Conservation (phyloP, 2,797 vertebrate genomes). For the Pteropus rufus region DNA sequence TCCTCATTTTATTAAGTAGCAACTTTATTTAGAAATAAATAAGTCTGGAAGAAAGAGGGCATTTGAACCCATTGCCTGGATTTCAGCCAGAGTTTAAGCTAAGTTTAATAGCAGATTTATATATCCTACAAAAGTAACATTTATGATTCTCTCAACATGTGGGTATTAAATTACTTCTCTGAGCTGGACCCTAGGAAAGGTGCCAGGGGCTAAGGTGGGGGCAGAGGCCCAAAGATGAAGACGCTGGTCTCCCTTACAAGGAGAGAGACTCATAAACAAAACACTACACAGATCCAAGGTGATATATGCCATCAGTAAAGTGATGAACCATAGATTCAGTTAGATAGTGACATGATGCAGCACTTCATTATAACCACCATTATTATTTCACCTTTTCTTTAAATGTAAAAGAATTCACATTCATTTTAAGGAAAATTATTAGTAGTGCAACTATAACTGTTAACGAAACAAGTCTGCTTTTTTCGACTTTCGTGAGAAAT, state of each 20-base stretch:
- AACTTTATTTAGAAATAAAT: constrained; percentile 15
- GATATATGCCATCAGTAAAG: background rate
- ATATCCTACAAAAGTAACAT: constrained; percentile 41
- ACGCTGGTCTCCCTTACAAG: background rate
- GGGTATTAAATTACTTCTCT: background rate
- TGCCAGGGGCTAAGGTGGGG: background rate
- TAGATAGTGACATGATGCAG: background rate
- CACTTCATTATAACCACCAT: background rate
- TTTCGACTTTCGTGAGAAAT: background rate
- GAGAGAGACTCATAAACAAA: background rate
- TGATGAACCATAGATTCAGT: background rate
- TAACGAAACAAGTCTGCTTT: constrained; percentile 28
- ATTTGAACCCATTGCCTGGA: constrained; percentile 38
- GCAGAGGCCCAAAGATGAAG: background rate
- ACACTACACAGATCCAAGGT: background rate
- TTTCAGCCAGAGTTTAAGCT: constrained; percentile 8
- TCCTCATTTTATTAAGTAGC: constrained; percentile 26
- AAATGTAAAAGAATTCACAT: background rate
- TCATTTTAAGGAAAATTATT: constrained; percentile 30
- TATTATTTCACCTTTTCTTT: constrained; percentile 10
- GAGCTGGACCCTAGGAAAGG: background rate
- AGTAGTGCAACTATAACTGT: constrained; percentile 44
- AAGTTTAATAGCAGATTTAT: constrained; percentile 59
- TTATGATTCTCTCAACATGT: constrained; percentile 24
- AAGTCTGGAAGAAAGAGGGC: background rate